phyloP scores from a whole-genome alignment of 2,888 invertebrate species.

The Penaeus monodon region DNA sequence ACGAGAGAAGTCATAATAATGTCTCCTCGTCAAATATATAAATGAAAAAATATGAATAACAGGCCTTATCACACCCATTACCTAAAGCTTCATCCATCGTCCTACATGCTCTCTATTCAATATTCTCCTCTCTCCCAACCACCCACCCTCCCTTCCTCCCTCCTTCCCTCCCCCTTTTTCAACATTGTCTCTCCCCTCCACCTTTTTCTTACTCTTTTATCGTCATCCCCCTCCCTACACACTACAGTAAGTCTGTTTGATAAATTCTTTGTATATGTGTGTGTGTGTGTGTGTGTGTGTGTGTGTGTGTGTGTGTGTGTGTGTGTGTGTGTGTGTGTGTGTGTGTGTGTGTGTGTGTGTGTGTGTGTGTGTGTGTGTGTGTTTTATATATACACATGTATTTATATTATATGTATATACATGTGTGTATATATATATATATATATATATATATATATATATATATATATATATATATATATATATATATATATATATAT shows the following conservation, averaged over 20 bases:
- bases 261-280: neutral
- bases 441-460: constrained; percentile 1
- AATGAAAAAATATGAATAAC: too few relatives aligned
- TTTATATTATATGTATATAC: neutral
- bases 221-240: too few relatives aligned
- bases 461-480: neutral
- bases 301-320: neutral
- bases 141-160: neutral
- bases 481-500: neutral
- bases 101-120: too few relatives aligned
- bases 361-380: neutral
- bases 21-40: too few relatives aligned
- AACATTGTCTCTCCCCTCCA: too few relatives aligned
- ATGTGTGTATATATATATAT: neutral
- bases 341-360: constrained; percentile 19
- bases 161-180: too few relatives aligned
- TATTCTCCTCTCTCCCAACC: neutral
- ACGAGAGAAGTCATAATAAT: too few relatives aligned
- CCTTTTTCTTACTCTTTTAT: too few relatives aligned
- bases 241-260: neutral
- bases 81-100: too few relatives aligned
- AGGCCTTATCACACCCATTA: too few relatives aligned
- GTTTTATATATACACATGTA: neutral
- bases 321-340: constrained; percentile 11
- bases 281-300: neutral